Base-by-base conservation (phyloP, 2,113 vertebrate genomes). In the Rhabdomys dilectus region DNA sequence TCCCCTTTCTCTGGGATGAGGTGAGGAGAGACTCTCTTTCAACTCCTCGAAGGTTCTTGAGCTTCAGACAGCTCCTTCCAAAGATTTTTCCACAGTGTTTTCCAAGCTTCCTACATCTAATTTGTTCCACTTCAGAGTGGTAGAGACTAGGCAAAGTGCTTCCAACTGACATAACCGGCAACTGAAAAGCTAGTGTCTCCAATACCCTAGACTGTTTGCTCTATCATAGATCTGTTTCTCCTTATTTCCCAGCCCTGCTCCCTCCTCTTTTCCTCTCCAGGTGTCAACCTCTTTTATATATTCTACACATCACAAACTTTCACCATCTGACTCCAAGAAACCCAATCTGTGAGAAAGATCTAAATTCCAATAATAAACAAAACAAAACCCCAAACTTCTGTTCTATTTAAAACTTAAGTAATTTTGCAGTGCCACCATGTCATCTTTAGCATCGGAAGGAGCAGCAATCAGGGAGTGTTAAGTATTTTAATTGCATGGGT, bases 391-490 rank as follows among this genome's bases (percentile, higher is more conserved):
- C 31, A 89, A 78, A 86, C 17, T 75, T 96, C 22, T 53, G 5
- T 94, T 76, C 68, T 90, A 34, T 88, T 88, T 88, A 62, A 84
- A 88, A 88, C n/a, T 36, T 85, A 34, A 4, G 9, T 48, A 68
- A 72, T 95, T 93, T 81, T 91, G 34, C 6, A 77, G 36, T 31
- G 9, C 45, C 17, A 56, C 16, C 22, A 8, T 70, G 76, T 88
- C 60, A 91, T n/a, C 24, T 9, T 24, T 42, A 58, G 51, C 48
- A 16, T 39, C 5, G 1, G 60, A 64, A 72, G 75, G 51, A 72
- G 77, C 53, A 5, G n/a, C 60, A 56, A 89, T 88, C 60, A 77
- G n/a, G 12, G 68, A 48, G 24, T 12, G 1, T n/a, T 34, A 72
- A 62, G 42, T 56, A 58, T 78, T 72, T 88, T 90, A 72, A 93